Percentiles rank a stretch among this genome's conserved stretches.
These are phyloP conservation scores for Stylophora pistillata DNA, from an alignment of 64 coral and sea anemone species.

Conservation along the genomic window DNA sequence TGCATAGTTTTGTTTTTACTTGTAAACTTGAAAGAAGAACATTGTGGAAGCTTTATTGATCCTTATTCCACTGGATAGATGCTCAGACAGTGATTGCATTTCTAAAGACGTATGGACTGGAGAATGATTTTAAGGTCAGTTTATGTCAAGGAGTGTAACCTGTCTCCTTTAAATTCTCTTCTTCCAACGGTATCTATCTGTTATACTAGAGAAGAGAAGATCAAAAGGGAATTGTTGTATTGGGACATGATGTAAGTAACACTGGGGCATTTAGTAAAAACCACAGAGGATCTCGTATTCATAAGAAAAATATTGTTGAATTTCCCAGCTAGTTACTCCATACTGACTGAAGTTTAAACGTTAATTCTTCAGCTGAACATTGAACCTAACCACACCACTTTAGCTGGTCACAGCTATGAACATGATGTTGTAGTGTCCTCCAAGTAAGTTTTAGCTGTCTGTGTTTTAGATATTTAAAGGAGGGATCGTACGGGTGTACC, in stretches of 20 bases:
- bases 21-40: no score
- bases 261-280: no score
- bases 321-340: no score
- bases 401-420: conserved; percentile 86
- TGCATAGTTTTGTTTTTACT: no score
- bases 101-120: conserved; percentile 82
- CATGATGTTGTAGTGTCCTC: conserved; percentile 85
- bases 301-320: no score
- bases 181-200: not conserved
- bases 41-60: not conserved
- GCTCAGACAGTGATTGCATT: conserved; percentile 91
- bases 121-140: conserved; percentile 80
- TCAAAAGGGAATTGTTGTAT: no score
- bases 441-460: conserved; percentile 61
- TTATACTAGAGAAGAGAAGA: no score
- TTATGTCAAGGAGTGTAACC: not conserved
- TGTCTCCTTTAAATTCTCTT: not conserved
- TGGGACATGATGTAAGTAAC: no score
- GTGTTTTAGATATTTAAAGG: no score
- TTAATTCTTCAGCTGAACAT: conserved; percentile 67
- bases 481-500: not conserved
- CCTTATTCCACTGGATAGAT: conserved; percentile 75
- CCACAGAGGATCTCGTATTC: no score
- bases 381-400: conserved; percentile 90
- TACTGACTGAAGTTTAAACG: not conserved